Percentiles rank a stretch among this genome's conserved stretches.
phyloP scores from a whole-genome alignment of 2,113 vertebrate species.

The Aphelocoma coerulescens region DNA sequence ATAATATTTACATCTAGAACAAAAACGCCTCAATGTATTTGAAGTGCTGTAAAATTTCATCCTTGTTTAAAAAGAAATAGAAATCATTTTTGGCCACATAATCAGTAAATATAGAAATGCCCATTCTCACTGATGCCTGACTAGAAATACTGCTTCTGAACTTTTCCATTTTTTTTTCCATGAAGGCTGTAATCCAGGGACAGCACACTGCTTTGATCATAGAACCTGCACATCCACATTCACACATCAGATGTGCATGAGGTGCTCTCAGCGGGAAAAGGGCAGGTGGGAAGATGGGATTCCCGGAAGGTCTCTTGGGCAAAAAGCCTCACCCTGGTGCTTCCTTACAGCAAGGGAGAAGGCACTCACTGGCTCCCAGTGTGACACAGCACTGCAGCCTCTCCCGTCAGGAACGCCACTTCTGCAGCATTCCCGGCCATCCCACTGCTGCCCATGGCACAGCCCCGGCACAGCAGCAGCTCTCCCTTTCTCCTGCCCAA shows the following conservation, averaged over 20 bases:
- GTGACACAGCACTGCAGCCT: rapidly evolving
- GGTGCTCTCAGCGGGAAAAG: background rate
- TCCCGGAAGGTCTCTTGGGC: background rate
- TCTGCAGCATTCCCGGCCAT: background rate
- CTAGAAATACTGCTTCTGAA: background rate
- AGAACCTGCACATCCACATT: background rate
- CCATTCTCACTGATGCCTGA: background rate
- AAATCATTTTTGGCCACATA: background rate
- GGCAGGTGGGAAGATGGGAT: background rate
- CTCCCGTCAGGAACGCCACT: background rate
- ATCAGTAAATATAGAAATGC: background rate
- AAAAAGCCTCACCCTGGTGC: background rate
- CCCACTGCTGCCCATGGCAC: background rate
- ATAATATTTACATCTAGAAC: background rate
- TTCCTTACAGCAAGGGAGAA: background rate
- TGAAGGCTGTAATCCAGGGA: background rate
- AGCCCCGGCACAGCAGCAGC: background rate
- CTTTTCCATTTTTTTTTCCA: background rate
- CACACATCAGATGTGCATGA: background rate
- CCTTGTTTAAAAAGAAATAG: background rate
- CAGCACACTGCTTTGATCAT: background rate
- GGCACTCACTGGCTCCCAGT: background rate
- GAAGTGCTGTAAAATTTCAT: background rate
- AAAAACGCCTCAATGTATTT: background rate
- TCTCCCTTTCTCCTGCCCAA: background rate